phyloP scores from a whole-genome alignment of 2,888 invertebrate genomes.

The Bombylius major region DNA sequence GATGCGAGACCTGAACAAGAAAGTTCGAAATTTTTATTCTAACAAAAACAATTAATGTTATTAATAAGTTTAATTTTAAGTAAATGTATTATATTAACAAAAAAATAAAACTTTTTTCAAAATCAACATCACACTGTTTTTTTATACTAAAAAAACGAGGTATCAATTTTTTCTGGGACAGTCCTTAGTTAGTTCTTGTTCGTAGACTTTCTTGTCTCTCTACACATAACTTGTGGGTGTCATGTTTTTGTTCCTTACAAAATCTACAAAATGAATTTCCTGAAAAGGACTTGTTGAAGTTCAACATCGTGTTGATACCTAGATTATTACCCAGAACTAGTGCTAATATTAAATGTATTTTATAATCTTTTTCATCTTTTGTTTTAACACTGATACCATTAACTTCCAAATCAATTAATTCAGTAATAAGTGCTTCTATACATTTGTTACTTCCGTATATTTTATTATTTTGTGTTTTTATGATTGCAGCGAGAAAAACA shows the following conservation, averaged over 20 bases:
- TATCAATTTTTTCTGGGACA: no score
- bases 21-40: no score
- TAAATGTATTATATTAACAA: no score
- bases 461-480: conserved; percentile 2
- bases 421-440: not conserved
- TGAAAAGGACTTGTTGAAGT: not conserved
- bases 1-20: no score
- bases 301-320: no score
- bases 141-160: no score
- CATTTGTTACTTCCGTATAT: conserved; percentile 3
- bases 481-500: conserved; percentile 4
- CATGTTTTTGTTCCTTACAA: not conserved
- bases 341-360: not conserved
- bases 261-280: not conserved
- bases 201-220: not conserved
- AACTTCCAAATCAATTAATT: not conserved
- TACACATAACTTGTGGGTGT: not conserved
- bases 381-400: not conserved
- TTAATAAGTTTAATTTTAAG: no score
- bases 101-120: no score
- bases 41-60: no score
- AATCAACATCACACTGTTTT: no score
- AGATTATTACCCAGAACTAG: not conserved
- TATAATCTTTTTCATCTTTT: not conserved
- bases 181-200: not conserved